Conservation (phyloP, 2,113 vertebrate species). For the Heterocephalus glaber region DNA sequence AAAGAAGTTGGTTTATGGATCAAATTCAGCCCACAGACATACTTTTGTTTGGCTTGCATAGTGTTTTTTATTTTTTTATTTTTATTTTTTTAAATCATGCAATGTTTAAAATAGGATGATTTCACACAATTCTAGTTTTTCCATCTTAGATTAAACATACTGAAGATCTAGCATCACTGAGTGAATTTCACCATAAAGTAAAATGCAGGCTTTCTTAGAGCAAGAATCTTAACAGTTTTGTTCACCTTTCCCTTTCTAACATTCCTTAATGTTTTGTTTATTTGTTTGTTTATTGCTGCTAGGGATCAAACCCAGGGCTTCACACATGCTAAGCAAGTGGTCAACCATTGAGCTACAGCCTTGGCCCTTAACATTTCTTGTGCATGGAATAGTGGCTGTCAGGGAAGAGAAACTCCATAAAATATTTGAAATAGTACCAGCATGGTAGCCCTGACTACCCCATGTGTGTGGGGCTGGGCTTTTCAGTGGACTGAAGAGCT, state of each 20-base stretch:
- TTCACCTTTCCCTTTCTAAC: not conserved
- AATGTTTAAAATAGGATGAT: constrained; percentile 39
- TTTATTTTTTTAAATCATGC: not conserved
- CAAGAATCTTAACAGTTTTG: not conserved
- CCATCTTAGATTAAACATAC: constrained; percentile 28
- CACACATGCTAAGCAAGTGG: not conserved
- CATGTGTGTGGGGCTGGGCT: not conserved
- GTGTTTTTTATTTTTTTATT: no score
- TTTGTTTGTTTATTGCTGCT: not conserved
- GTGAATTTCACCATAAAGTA: not conserved
- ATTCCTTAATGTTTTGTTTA: not conserved
- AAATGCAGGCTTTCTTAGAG: not conserved
- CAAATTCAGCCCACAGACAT: not conserved
- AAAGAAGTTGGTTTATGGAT: not conserved
- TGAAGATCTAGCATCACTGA: not conserved
- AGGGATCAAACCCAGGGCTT: not conserved
- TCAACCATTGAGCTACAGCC: not conserved
- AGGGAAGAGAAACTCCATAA: not conserved
- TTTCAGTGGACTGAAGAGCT: not conserved
- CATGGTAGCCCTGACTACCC: not conserved
- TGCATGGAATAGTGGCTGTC: not conserved
- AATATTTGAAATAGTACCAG: not conserved
- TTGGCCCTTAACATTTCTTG: not conserved
- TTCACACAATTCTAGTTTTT: constrained; percentile 23
- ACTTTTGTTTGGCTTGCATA: constrained; percentile 18